Evolutionary conservation across 2,113 vertebrate species (phyloP).

Genomic region (Spilogale gracilis): DNA sequence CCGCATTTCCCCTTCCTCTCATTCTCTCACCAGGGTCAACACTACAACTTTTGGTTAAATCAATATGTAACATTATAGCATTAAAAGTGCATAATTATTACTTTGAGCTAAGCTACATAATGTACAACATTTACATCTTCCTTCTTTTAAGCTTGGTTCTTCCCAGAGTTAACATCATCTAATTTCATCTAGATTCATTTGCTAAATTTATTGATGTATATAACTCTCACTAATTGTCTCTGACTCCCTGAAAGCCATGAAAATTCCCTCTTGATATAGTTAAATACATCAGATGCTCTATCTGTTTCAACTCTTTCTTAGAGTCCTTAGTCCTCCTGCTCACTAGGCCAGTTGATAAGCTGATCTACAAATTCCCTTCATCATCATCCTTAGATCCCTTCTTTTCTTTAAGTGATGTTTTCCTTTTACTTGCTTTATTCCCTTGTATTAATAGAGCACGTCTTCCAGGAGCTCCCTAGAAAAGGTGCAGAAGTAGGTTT

Average conservation of each 20-base stretch:
- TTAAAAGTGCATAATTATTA: neutral
- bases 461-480: neutral
- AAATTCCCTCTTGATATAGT: neutral
- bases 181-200: neutral
- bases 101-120: conserved; percentile 24
- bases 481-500: neutral
- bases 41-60: neutral
- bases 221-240: neutral
- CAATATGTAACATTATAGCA: neutral
- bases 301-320: neutral
- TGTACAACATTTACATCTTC: neutral
- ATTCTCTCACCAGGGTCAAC: neutral
- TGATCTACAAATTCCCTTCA: neutral
- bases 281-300: neutral
- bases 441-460: neutral
- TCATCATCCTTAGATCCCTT: neutral
- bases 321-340: neutral
- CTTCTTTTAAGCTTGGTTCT: conserved; percentile 54
- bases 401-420: neutral
- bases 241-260: neutral
- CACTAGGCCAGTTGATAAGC: neutral
- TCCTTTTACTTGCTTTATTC: neutral
- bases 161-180: conserved; percentile 30
- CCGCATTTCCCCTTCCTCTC: neutral
- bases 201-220: neutral